Base-by-base conservation (phyloP, 2,113 vertebrate species). In the Dasypus novemcinctus region DNA sequence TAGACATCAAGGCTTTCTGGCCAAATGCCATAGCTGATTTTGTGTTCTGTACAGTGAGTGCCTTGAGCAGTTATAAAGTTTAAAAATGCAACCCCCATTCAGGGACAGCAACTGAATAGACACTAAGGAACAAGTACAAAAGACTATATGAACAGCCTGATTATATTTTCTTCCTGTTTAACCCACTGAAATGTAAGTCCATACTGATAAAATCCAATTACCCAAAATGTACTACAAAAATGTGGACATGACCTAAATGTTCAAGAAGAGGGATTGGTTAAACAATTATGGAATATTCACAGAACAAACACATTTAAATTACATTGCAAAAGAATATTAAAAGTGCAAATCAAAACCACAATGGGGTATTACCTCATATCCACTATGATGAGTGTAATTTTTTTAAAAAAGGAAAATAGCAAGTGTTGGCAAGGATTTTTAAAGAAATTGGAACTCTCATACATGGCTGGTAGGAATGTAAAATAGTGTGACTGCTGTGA, bases 41-140 rank as follows among this genome's bases (percentile, higher is more conserved):
- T 95, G 88, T 95, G 95, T 97, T 96, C 96, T 49, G 96, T 71
- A 96, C 93, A 96, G 68, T 76, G 82, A 69, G 93, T 97, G 66
- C 93, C 49, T 80, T 86, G n/a, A 82, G 71, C 75, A 66, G n/a
- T 95, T 57, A 94, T 74, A 90, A 92, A 93, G 87, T n/a, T 93
- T 75, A 96, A 52, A 91, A 86, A 78, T 64, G 46, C 68, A 61
- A 85, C 66, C 36, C 75, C 76, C 23, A 87, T 76, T 95, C 69
- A 89, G 61, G 27, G 72, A 91, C 72, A 84, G 87, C 2, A 91
- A 91, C 4, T 88, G 72, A 93, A 86, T 61, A 81, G 52, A 86
- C 18, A 43, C 10, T 69, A 15, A 88, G 38, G 33, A 54, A 82
- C 31, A 92, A 68, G 36, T 66, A 94, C 3, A 36, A 93, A 93